Base-by-base conservation (phyloP, 2,113 vertebrate species). In the Trogon melanurus region DNA sequence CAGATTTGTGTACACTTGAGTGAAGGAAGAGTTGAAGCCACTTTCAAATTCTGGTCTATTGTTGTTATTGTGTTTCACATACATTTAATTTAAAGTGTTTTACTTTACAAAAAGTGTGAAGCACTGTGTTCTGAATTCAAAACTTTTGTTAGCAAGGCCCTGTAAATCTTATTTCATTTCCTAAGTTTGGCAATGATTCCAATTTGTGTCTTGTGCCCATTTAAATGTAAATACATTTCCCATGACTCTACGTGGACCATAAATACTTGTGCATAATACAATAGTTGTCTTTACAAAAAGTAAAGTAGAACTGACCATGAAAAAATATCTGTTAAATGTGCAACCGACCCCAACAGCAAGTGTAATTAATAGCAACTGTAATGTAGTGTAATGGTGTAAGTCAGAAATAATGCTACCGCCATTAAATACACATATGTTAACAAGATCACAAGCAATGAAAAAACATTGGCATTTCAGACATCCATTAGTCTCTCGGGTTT, bases 371-470 rank as follows among this genome's bases (percentile, higher is more conserved):
- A 92, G 86, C 80, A 92, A 91, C 86, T 91, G 75, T 91, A 88
- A 92, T 74, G 85, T 60, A 92, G 85, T 74, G 88, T 85, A 93
- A 80, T 88, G 88, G 83, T 78, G 51, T 92, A 97, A 96, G 88
- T 84, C 83, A 84, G 89, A 89, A 95, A 89, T 91, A 94, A 84
- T 89, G 76, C 57, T 93, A 32, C 76, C 56, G 53, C 92, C 72
- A 91, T 95, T 95, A 95, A 92, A 93, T 78, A 84, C 88, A 91
- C 76, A 80, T 93, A 88, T 91, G 91, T 93, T 96, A 95, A 92
- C 86, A 93, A 95, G 95, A 96, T 95, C 91, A 95, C 86, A 96
- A 78, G 83, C 88, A 97, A 86, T 83, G 92, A 80, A 86, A 95
- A 93, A 92, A 48, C 80, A 79, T 87, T 87, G 48, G 0, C 53